These are phyloP conservation scores for Bhutanitis thaidina DNA, from an alignment of 2,888 invertebrate species.

Conservation along the genomic window DNA sequence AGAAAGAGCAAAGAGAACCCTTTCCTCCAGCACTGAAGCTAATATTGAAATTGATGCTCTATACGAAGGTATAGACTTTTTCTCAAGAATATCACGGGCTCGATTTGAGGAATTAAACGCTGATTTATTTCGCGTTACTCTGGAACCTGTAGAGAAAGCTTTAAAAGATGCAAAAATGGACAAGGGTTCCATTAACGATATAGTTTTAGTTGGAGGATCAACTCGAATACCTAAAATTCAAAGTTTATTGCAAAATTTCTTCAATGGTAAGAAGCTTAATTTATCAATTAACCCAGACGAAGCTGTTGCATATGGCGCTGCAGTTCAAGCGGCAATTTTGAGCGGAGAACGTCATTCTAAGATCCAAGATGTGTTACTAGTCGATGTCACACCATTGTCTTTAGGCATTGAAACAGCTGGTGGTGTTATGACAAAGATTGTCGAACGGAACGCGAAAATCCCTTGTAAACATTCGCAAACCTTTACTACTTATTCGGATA, in stretches of 20 bases:
- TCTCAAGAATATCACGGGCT: constrained; percentile 84
- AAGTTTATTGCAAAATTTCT: constrained; percentile 85
- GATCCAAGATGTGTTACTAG: constrained; percentile 83
- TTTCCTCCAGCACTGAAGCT: constrained; percentile 88
- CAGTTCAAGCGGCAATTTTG: constrained; percentile 86
- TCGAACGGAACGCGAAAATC: constrained; percentile 85
- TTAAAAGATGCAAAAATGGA: constrained; percentile 88
- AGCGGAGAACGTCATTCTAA: constrained; percentile 85
- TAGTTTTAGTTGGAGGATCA: constrained; percentile 90
- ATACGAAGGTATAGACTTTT: constrained; percentile 84
- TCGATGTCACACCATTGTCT: constrained; percentile 82
- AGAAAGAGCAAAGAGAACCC: constrained; percentile 86
- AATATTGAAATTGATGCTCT: constrained; percentile 87
- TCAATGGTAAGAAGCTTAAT: constrained; percentile 85
- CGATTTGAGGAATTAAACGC: constrained; percentile 88
- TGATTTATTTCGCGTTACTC: constrained; percentile 84
- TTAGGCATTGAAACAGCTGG: constrained; percentile 89
- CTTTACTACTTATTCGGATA: constrained; percentile 90
- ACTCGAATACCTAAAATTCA: constrained; percentile 90
- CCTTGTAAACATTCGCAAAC: constrained; percentile 85
- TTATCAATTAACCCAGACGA: constrained; percentile 89
- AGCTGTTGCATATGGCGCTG: constrained; percentile 89
- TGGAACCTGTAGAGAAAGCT: constrained; percentile 89
- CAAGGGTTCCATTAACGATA: constrained; percentile 85
- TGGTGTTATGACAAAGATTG: constrained; percentile 87